A percentile compares a stretch with the other conserved stretches of the same genome.
Evolutionary conservation across 2,888 invertebrate genomes (phyloP).

Genomic region (Nemurella pictetii): DNA sequence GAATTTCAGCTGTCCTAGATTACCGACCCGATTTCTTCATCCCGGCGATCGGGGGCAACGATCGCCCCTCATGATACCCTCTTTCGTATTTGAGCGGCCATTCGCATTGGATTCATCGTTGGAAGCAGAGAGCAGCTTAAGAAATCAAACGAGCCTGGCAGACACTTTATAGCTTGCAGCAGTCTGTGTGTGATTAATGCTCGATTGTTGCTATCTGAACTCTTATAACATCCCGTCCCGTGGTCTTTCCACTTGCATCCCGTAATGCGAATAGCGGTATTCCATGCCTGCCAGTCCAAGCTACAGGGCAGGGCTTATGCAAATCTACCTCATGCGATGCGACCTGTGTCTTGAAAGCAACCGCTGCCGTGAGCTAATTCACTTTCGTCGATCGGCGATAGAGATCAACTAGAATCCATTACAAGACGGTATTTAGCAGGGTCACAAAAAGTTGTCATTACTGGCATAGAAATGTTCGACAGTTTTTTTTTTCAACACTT

Average conservation of each 20-base stretch:
- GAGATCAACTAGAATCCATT: background rate
- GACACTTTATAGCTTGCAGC: no score
- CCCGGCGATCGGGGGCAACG: background rate
- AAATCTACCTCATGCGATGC: no score
- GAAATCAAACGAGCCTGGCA: background rate
- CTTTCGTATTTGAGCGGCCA: background rate
- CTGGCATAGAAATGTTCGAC: background rate
- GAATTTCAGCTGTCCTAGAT: background rate
- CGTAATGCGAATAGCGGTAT: no score
- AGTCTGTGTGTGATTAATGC: no score
- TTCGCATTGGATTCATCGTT: background rate
- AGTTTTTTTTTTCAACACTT: background rate
- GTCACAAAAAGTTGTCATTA: background rate
- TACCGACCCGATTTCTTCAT: background rate
- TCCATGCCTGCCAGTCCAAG: no score
- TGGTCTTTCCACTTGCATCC: no score
- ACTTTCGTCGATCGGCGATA: background rate
- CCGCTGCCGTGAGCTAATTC: background rate
- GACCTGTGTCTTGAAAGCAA: no score
- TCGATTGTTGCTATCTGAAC: no score
- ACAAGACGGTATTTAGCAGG: background rate
- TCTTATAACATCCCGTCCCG: no score
- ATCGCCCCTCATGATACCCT: background rate
- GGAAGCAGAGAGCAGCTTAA: background rate
- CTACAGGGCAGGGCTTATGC: no score